Conservation (phyloP, 2,888 invertebrate genomes). For the Danaus chrysippus region DNA sequence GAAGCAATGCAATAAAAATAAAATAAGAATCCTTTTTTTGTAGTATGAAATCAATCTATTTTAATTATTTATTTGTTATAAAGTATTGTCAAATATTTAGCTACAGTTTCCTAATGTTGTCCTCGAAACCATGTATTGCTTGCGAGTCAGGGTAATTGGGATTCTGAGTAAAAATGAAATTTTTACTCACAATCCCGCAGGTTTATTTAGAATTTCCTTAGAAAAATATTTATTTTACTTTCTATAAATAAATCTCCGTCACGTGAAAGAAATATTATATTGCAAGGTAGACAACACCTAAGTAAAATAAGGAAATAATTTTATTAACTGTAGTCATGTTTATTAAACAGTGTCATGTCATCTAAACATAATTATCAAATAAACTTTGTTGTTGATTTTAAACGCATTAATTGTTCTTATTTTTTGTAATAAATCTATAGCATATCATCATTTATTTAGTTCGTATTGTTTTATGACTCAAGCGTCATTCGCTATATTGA, state of each 20-base stretch:
- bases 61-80: too few species aligned
- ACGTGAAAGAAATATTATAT: constrained; percentile 5
- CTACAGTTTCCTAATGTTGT: neutral
- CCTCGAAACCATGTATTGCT: constrained; percentile 3
- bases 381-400: too few species aligned
- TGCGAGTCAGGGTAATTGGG: constrained; percentile 17
- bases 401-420: too few species aligned
- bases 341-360: neutral
- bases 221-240: constrained; percentile 6
- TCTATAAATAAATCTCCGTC: constrained; percentile 3
- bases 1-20: too few species aligned
- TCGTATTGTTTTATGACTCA: too few species aligned
- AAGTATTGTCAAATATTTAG: neutral
- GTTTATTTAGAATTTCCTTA: constrained; percentile 14
- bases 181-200: constrained; percentile 16
- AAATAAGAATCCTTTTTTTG: too few species aligned
- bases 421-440: too few species aligned
- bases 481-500: too few species aligned
- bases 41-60: too few species aligned
- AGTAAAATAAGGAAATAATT: neutral
- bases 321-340: constrained; percentile 6
- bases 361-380: too few species aligned
- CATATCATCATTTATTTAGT: too few species aligned
- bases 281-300: neutral
- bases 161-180: constrained; percentile 22